These are phyloP conservation scores for Stratiolaelaps scimitus DNA, from an alignment of 1,140 invertebrate genomes.

Conservation along the genomic window DNA sequence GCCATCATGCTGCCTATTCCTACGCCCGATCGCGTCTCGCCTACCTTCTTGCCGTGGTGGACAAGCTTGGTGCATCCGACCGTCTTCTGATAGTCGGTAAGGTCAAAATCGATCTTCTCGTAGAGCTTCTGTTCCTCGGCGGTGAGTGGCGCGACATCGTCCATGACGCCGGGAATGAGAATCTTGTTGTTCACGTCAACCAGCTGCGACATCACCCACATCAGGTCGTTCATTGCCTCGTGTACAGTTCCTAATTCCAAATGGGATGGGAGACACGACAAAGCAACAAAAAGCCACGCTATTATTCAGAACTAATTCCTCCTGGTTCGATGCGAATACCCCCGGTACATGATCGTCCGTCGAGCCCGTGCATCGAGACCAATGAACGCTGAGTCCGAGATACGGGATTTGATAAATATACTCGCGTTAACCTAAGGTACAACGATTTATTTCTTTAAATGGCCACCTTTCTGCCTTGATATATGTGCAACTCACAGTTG, in stretches of 20 bases:
- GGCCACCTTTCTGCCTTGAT: no score
- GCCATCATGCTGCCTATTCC: no score
- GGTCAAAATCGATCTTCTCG: constrained; percentile 75
- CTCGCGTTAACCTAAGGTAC: not conserved
- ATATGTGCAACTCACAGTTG: no score
- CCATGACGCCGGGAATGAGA: constrained; percentile 60
- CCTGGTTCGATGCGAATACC: not conserved
- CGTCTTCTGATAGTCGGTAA: constrained; percentile 59
- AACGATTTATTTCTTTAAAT: not conserved
- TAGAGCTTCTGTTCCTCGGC: constrained; percentile 65
- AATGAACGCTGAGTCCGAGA: not conserved
- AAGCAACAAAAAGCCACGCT: no score
- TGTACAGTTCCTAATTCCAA: constrained; percentile 39
- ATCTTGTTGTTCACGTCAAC: constrained; percentile 73
- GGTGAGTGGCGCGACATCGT: constrained; percentile 60
- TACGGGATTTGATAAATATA: not conserved
- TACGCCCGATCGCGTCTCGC: constrained; percentile 53
- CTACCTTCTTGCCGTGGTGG: constrained; percentile 39
- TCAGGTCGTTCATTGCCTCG: constrained; percentile 76
- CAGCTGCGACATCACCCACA: constrained; percentile 66
- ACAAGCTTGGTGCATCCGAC: constrained; percentile 47
- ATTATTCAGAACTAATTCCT: no score
- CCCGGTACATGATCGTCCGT: not conserved
- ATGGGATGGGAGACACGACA: no score
- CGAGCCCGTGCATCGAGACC: not conserved